Conservation (phyloP, 2,113 vertebrate species). For the Cranoglanis bouderius region DNA sequence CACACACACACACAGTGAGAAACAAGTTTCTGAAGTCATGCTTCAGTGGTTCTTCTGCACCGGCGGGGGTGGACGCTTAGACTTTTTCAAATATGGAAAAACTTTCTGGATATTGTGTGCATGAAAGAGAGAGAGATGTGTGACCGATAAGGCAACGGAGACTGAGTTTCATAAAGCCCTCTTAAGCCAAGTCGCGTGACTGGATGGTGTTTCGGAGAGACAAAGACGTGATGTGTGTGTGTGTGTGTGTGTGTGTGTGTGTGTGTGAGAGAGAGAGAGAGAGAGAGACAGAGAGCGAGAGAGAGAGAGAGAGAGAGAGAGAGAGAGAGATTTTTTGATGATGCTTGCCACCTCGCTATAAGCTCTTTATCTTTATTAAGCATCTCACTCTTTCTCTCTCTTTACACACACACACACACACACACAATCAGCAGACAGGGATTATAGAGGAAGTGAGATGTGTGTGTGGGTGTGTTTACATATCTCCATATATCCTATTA, state of each 20-base stretch:
- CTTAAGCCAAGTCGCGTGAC: slow-evolving; percentile 26
- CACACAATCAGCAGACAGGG: background rate
- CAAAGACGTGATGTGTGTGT: background rate
- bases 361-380: slow-evolving; percentile 12
- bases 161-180: slow-evolving; percentile 3
- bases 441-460: background rate
- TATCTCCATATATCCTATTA: background rate
- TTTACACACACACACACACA: slow-evolving; percentile 1
- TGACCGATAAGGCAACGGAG: slow-evolving; percentile 13
- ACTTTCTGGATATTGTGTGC: slow-evolving; percentile 1
- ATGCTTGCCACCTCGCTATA: background rate
- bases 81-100: background rate
- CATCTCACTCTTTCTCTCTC: background rate
- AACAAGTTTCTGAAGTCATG: slow-evolving; percentile 52
- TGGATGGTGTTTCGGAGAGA: slow-evolving; percentile 12
- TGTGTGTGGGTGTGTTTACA: background rate
- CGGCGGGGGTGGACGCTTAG: background rate
- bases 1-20: background rate
- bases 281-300: too few species aligned
- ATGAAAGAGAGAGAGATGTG: background rate
- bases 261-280: background rate
- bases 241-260: background rate
- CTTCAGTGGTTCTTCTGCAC: slow-evolving; percentile 7
- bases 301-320: too few species aligned
- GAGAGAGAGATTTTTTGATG: background rate